Percentiles rank a stretch among this genome's conserved stretches.
phyloP scores from a whole-genome alignment of 2,888 invertebrate genomes.

The Mythimna impura region DNA sequence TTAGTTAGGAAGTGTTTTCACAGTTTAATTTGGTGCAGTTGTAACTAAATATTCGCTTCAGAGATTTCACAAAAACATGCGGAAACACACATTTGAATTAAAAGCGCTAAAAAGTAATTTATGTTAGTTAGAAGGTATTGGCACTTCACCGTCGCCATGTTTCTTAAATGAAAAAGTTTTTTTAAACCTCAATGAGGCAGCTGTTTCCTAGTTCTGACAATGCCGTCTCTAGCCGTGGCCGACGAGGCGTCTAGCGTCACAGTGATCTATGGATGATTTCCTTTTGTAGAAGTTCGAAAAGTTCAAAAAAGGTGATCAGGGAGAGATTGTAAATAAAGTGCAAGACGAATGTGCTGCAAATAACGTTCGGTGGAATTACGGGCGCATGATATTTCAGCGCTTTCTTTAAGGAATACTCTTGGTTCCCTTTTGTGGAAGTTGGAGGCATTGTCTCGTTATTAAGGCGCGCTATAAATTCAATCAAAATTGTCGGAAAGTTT shows the following conservation, averaged over 20 bases:
- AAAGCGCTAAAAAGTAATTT: too few relatives aligned
- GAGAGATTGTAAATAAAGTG: conserved; percentile 3
- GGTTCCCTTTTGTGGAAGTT: conserved; percentile 14
- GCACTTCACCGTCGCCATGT: too few relatives aligned
- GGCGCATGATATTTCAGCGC: neutral
- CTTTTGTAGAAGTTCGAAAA: conserved; percentile 19
- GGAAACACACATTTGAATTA: too few relatives aligned
- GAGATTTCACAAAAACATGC: too few relatives aligned
- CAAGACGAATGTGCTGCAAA: conserved; percentile 14
- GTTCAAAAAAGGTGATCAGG: conserved; percentile 15
- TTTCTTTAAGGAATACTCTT: neutral
- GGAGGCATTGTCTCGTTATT: conserved; percentile 5
- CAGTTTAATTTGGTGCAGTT: too few relatives aligned
- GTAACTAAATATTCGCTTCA: too few relatives aligned
- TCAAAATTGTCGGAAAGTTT: neutral
- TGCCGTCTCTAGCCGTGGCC: too few relatives aligned
- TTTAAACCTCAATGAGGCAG: too few relatives aligned
- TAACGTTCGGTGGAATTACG: neutral
- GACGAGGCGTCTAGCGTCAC: neutral
- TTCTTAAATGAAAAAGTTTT: too few relatives aligned
- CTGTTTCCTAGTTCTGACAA: too few relatives aligned
- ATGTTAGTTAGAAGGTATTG: too few relatives aligned
- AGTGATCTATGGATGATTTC: neutral
- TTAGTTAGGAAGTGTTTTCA: too few relatives aligned
- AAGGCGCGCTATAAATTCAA: neutral